Percentiles rank a stretch among this genome's conserved stretches.
phyloP scores from a whole-genome alignment of 2,888 invertebrate genomes.

The Apamea epomidion region DNA sequence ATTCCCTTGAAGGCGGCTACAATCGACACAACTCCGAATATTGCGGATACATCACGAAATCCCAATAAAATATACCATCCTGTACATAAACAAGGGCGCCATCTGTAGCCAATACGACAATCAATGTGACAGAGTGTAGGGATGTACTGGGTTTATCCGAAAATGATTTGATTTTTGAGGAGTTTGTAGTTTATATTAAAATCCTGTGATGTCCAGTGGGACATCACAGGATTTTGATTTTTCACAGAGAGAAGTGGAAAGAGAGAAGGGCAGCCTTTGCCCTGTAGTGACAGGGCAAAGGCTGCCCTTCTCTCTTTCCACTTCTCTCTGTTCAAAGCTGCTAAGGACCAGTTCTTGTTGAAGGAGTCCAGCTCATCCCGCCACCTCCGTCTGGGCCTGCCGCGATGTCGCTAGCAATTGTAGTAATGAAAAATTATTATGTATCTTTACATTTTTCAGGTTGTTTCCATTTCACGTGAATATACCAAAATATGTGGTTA shows the following conservation, averaged over 20 bases:
- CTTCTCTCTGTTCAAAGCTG: too few species aligned
- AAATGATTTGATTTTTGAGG: neutral
- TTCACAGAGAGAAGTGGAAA: too few species aligned
- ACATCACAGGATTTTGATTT: too few species aligned
- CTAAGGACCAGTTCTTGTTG: too few species aligned
- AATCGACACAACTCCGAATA: constrained; percentile 76
- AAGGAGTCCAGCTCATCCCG: too few species aligned
- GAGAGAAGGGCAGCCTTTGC: too few species aligned
- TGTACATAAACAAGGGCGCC: constrained; percentile 80
- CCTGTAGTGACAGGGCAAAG: too few species aligned
- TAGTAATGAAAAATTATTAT: neutral
- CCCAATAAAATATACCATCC: constrained; percentile 82
- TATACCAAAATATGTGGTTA: neutral
- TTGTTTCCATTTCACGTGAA: neutral
- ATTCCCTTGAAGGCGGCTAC: constrained; percentile 70
- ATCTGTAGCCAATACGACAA: constrained; percentile 72
- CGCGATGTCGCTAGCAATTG: too few species aligned
- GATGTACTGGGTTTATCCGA: constrained; percentile 54
- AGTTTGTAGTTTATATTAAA: neutral
- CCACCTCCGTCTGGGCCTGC: too few species aligned
- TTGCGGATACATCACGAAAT: constrained; percentile 81
- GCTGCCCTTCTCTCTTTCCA: too few species aligned
- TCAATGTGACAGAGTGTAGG: constrained; percentile 70
- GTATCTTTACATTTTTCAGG: neutral
- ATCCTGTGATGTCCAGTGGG: too few species aligned